Base-by-base conservation (phyloP, 1,140 invertebrate species). In the Meloidogyne exigua region DNA sequence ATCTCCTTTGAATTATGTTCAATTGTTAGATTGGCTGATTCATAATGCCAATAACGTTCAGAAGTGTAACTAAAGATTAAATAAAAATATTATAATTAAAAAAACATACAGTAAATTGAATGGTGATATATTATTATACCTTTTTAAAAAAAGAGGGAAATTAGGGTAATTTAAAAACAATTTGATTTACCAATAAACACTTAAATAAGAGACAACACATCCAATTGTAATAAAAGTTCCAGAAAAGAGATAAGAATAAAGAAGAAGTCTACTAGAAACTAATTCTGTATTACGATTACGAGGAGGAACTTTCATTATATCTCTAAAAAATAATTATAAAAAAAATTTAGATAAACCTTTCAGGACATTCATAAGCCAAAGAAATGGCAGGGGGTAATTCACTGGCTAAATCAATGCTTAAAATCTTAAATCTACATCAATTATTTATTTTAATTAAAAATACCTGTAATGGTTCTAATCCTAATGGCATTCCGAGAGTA, bases 381-480 rank as follows among this genome's bases (percentile, higher is more conserved):
- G 89, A 89, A 81, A 90, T 89, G 76, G 89, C 89, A 0, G 89
- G 89, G 28, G 88, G 77, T 79, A 88, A 66, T 63, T 84, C 84
- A 49, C 79, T 76, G 18, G 78, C 84, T 63, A 86, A 66, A 79
- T 84, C 82, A 21, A 86, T 75, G 44, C 64, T 77, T 12, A 84
- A 67, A 65, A 84, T 84, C 74, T 86, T 67, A 72, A 44, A 71
- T n/a, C 25, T 28, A 23, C 25, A 67, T 72, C 65, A 15, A 65
- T 44, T 2, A 71, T 69, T 36, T 49, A 28, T 15, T n/a, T 63
- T 28, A 36, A 18, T 23, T 26, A 15, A 39, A 39, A 39, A 39
- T 9, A 89, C 88, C 74, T 85, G 82, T 18, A 80, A 57, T 21
- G 89, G 89, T 79, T 88, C 88, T 88, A 44, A 89, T 81, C 62